phyloP scores from a whole-genome alignment of 1,140 invertebrate genomes.

The Euschistus heros region DNA sequence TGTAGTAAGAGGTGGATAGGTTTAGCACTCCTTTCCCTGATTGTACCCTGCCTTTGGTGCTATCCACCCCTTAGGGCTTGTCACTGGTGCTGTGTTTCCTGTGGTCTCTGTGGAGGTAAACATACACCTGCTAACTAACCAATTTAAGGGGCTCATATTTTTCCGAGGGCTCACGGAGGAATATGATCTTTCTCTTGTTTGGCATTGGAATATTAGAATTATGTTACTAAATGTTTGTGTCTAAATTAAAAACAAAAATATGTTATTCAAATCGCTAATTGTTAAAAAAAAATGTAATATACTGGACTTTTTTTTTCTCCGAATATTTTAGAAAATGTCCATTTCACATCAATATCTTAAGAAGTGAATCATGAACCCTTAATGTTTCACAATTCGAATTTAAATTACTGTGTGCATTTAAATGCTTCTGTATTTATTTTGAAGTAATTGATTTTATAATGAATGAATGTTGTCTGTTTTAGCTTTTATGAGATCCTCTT shows the following conservation, averaged over 20 bases:
- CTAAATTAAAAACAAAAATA: conserved; percentile 9
- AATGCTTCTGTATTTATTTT: conserved; percentile 2
- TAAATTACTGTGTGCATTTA: conserved; percentile 12
- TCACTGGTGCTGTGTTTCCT: conserved; percentile 67
- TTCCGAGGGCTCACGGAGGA: conserved; percentile 19
- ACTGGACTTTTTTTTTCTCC: no score
- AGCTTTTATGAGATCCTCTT: no score
- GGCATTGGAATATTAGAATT: background rate
- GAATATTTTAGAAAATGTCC: no score
- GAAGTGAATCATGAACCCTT: no score
- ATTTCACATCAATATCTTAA: no score
- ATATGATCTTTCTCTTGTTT: conserved; percentile 16
- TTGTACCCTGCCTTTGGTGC: conserved; percentile 88
- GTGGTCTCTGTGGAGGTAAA: conserved; percentile 68
- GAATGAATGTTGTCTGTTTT: no score
- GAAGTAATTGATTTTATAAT: no score
- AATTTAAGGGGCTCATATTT: conserved; percentile 17
- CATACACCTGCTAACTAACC: conserved; percentile 55
- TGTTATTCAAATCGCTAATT: background rate
- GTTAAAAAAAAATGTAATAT: no score
- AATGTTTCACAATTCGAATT: background rate
- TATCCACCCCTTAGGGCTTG: conserved; percentile 76
- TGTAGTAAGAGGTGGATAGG: conserved; percentile 64
- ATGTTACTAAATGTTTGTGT: conserved; percentile 15
- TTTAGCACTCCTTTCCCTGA: conserved; percentile 68